A percentile compares a stretch with the other conserved stretches of the same genome.
Evolutionary conservation across 2,888 invertebrate species (phyloP).

Genomic region (Axea sp.): DNA sequence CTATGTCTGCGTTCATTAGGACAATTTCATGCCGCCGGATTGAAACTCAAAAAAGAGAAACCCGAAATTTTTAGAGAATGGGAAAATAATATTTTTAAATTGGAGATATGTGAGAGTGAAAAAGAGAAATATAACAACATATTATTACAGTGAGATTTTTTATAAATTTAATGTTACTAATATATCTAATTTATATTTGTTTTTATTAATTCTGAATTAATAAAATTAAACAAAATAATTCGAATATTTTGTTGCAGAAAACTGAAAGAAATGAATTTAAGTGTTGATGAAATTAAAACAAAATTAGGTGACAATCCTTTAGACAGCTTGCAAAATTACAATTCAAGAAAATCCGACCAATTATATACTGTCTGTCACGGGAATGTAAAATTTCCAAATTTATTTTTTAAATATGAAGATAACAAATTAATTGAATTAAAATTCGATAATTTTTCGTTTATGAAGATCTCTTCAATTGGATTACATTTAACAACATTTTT

Average conservation of each 20-base stretch:
- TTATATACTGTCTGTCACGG: conserved; percentile 57
- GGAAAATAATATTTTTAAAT: conserved; percentile 64
- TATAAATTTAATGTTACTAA: no score
- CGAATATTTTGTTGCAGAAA: no score
- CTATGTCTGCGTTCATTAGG: conserved; percentile 67
- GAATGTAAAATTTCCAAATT: conserved; percentile 36
- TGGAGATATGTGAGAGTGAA: not conserved
- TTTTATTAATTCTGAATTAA: no score
- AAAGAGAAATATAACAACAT: conserved; percentile 3
- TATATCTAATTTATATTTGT: no score
- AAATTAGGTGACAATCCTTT: conserved; percentile 47
- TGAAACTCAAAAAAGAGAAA: conserved; percentile 65
- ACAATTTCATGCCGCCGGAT: conserved; percentile 70
- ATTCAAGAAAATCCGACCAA: conserved; percentile 12
- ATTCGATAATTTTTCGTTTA: conserved; percentile 72
- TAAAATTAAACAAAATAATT: no score
- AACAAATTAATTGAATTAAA: conserved; percentile 64
- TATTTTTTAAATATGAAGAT: conserved; percentile 55
- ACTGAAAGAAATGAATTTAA: conserved; percentile 44
- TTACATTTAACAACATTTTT: conserved; percentile 70
- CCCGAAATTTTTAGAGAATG: conserved; percentile 70
- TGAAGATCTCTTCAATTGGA: conserved; percentile 69
- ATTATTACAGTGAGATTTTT: no score
- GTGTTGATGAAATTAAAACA: conserved; percentile 40
- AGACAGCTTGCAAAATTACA: conserved; percentile 40